These are phyloP conservation scores for Ranitomeya variabilis DNA, from an alignment of 2,113 vertebrate species.

Conservation along the genomic window DNA sequence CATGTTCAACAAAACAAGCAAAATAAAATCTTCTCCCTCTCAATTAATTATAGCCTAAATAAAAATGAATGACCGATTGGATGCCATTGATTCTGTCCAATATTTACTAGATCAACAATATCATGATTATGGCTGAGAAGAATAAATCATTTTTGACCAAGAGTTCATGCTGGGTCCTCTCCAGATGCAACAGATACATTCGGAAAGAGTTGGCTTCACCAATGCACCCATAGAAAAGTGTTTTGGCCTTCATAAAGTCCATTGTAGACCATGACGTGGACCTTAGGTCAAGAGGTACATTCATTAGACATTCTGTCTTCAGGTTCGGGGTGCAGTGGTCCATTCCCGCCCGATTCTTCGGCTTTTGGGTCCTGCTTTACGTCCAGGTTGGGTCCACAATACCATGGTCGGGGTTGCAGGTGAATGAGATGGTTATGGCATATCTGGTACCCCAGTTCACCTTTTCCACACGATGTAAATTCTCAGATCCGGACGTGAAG, in stretches of 20 bases:
- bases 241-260: background rate
- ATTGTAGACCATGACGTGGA: background rate
- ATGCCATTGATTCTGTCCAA: background rate
- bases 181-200: too few relatives aligned
- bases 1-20: background rate
- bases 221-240: background rate
- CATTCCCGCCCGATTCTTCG: background rate
- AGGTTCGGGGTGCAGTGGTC: background rate
- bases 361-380: conserved; percentile 41
- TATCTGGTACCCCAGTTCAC: conserved; percentile 92
- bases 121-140: background rate
- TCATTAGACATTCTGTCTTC: background rate
- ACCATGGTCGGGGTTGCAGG: conserved; percentile 83
- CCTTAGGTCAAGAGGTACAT: background rate
- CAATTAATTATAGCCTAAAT: background rate
- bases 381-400: conserved; percentile 81
- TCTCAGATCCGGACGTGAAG: conserved; percentile 96
- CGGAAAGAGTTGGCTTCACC: background rate
- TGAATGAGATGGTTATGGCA: conserved; percentile 96
- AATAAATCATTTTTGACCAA: background rate
- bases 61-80: background rate
- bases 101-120: background rate
- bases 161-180: background rate
- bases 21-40: background rate
- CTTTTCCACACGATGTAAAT: conserved; percentile 92